Evolutionary conservation across 1,140 invertebrate genomes (phyloP).

Genomic region (Zaprionus kolodkinae): DNA sequence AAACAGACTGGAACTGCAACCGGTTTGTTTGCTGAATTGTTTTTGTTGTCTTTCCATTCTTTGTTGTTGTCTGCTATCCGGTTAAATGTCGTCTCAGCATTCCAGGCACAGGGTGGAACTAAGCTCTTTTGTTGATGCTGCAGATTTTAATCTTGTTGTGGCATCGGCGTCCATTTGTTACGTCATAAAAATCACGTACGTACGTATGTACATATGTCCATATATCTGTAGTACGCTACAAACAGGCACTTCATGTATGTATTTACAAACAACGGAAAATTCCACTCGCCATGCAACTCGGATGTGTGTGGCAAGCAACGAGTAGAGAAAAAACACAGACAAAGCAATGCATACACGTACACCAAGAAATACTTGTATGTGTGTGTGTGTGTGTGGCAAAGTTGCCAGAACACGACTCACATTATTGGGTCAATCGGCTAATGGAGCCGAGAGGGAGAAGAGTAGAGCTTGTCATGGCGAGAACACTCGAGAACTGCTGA

Average conservation of each 20-base stretch:
- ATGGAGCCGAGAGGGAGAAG: neutral
- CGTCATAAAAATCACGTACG: slow-evolving; percentile 45
- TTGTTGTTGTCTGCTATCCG: slow-evolving; percentile 45
- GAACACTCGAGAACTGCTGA: slow-evolving; percentile 14
- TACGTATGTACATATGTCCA: neutral
- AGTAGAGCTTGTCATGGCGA: neutral
- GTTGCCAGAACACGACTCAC: slow-evolving; percentile 23
- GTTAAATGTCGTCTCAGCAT: neutral
- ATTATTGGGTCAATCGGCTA: slow-evolving; percentile 42
- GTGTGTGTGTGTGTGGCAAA: slow-evolving; percentile 1
- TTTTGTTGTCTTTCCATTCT: slow-evolving; percentile 16
- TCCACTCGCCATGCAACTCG: slow-evolving; percentile 66
- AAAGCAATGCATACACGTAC: slow-evolving; percentile 6
- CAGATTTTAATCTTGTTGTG: slow-evolving; percentile 10
- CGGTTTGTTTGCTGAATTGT: slow-evolving; percentile 36
- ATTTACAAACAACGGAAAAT: slow-evolving; percentile 71
- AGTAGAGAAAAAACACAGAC: slow-evolving; percentile 2
- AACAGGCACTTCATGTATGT: slow-evolving; percentile 26
- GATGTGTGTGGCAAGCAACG: slow-evolving; percentile 57
- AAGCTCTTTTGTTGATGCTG: neutral
- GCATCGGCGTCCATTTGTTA: slow-evolving; percentile 23
- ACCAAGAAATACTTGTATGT: neutral
- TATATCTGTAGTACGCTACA: neutral
- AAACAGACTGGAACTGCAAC: slow-evolving; percentile 5
- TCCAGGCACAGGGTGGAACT: neutral